A percentile compares a stretch with the other conserved stretches of the same genome.
Conservation (phyloP, 2,888 invertebrate species). For the Ferdinandea cuprea region DNA sequence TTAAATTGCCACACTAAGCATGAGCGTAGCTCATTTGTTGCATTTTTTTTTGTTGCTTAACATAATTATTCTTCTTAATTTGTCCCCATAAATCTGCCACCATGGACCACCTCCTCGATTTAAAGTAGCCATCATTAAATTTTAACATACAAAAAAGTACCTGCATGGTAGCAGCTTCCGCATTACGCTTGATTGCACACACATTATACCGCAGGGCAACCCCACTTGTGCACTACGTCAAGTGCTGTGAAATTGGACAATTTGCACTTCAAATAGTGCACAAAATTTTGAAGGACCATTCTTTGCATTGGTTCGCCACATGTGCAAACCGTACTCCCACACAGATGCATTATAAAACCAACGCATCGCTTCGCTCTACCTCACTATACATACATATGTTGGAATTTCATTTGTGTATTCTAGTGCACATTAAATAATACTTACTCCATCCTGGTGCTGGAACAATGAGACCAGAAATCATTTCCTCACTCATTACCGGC, state of each 20-base stretch:
- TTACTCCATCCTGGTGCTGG: conserved; percentile 98
- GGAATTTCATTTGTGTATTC: conserved; percentile 49
- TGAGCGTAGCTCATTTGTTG: too few relatives aligned
- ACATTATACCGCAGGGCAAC: conserved; percentile 23
- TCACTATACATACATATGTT: conserved; percentile 15
- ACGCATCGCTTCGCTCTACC: background rate
- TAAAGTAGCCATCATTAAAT: conserved; percentile 44
- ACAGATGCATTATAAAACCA: background rate
- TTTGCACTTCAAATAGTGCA: conserved; percentile 62
- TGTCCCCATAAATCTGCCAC: background rate
- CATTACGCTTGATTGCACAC: conserved; percentile 54
- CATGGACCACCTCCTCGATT: background rate
- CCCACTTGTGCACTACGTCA: conserved; percentile 25
- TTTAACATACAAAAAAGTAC: conserved; percentile 23
- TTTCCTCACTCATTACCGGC: conserved; percentile 96
- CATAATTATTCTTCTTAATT: background rate
- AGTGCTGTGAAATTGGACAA: conserved; percentile 37
- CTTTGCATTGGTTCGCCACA: conserved; percentile 60
- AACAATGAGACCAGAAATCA: conserved; percentile 97
- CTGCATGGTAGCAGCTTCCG: conserved; percentile 23
- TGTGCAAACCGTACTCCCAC: conserved; percentile 31
- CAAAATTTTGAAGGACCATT: conserved; percentile 58
- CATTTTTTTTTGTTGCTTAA: background rate
- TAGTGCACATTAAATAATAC: conserved; percentile 81
- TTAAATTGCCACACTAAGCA: background rate